phyloP scores from a whole-genome alignment of 2,797 vertebrate genomes.

The Ptychobarbus kaznakovi region DNA sequence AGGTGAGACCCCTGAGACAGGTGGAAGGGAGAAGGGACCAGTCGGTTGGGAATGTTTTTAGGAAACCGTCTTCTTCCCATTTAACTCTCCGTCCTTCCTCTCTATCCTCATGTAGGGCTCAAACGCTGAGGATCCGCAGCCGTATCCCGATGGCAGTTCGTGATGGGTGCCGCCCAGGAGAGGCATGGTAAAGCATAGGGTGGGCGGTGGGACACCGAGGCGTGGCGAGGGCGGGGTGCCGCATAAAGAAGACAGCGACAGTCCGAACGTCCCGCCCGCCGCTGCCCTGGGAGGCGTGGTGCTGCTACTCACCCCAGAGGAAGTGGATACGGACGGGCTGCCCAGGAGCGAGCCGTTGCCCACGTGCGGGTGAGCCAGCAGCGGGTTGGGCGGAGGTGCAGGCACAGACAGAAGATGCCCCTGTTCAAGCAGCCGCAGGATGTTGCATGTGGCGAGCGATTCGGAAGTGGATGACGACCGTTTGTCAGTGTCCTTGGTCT shows the following conservation, averaged over 20 bases:
- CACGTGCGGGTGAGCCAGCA: constrained; percentile 71
- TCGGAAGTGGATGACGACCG: constrained; percentile 83
- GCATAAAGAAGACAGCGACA: constrained; percentile 79
- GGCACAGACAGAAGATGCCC: constrained; percentile 88
- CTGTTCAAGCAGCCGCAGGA: constrained; percentile 92
- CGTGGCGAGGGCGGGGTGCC: constrained; percentile 77
- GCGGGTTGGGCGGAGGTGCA: constrained; percentile 78
- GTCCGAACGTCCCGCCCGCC: constrained; percentile 72
- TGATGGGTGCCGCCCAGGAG: constrained; percentile 82
- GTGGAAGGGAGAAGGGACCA: constrained; percentile 1
- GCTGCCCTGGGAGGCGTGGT: constrained; percentile 65
- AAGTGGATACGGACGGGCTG: constrained; percentile 54
- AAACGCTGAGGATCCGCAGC: constrained; percentile 89
- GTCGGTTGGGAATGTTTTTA: constrained; percentile 67
- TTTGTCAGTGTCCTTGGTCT: constrained; percentile 92
- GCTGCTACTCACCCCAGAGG: constrained; percentile 67
- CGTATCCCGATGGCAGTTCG: constrained; percentile 81
- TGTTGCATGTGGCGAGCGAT: constrained; percentile 92
- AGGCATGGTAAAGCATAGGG: constrained; percentile 84
- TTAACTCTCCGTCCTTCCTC: constrained; percentile 78
- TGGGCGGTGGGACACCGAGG: constrained; percentile 74
- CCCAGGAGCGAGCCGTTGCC: constrained; percentile 74
- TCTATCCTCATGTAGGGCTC: constrained; percentile 91
- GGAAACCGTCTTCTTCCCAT: constrained; percentile 83
- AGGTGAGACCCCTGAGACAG: constrained; percentile 33